Conservation (phyloP, 1,140 invertebrate species). For the Zaprionus davidi region DNA sequence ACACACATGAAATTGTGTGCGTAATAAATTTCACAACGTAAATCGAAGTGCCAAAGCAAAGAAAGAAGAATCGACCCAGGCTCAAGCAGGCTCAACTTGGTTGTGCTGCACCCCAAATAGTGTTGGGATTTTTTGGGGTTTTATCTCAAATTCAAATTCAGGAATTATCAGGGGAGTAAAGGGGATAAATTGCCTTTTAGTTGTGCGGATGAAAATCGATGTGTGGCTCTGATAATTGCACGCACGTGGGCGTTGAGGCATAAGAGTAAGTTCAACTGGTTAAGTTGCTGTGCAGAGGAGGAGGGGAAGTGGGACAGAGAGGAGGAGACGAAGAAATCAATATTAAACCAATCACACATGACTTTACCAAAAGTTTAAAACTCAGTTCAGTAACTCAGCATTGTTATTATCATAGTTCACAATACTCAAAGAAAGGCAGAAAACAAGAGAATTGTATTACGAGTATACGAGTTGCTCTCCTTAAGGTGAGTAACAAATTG, state of each 20-base stretch:
- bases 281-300: not conserved
- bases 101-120: not conserved
- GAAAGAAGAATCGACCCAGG: constrained; percentile 13
- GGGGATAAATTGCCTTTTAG: constrained; percentile 48
- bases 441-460: no score
- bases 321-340: not conserved
- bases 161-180: constrained; percentile 29
- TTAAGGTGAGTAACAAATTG: not conserved
- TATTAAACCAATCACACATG: no score
- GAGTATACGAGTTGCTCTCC: not conserved
- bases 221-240: constrained; percentile 42
- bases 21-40: constrained; percentile 64
- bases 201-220: constrained; percentile 55
- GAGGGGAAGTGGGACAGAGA: not conserved
- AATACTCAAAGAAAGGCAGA: no score
- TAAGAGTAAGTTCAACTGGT: not conserved
- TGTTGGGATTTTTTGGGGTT: constrained; percentile 45
- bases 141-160: constrained; percentile 26
- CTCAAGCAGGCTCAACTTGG: constrained; percentile 43
- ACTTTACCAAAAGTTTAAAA: no score
- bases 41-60: constrained; percentile 51
- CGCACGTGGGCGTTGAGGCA: constrained; percentile 22
- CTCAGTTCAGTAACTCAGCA: no score
- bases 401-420: no score
- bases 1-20: constrained; percentile 49